Evolutionary conservation across 1,140 invertebrate species (phyloP).

Genomic region (Hycleus cichorii): DNA sequence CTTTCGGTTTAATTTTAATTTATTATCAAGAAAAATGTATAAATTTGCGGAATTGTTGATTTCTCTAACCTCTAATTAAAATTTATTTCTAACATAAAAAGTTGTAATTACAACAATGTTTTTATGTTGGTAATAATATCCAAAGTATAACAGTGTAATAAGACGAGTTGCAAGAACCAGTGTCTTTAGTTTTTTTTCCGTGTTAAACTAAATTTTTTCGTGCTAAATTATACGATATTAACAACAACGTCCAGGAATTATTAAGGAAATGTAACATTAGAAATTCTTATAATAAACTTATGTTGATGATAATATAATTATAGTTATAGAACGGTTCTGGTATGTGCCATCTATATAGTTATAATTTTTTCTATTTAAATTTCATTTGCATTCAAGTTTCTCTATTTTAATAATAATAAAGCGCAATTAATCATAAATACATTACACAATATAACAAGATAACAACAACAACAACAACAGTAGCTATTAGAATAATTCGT

Average conservation of each 20-base stretch:
- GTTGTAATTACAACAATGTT: too few relatives aligned
- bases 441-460: neutral
- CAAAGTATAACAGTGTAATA: too few relatives aligned
- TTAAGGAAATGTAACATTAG: conserved; percentile 2
- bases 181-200: too few relatives aligned
- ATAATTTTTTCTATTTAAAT: conserved; percentile 1
- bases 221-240: too few relatives aligned
- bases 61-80: too few relatives aligned
- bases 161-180: too few relatives aligned
- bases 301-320: conserved; percentile 14
- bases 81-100: too few relatives aligned
- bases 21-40: too few relatives aligned
- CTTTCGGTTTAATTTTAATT: too few relatives aligned
- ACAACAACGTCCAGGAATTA: conserved; percentile 1
- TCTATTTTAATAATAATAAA: neutral
- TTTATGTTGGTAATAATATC: too few relatives aligned
- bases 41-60: too few relatives aligned
- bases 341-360: conserved; percentile 11
- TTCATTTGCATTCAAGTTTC: conserved; percentile 7
- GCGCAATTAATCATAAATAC: neutral
- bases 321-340: neutral
- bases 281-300: conserved; percentile 2
- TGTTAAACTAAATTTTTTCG: too few relatives aligned
- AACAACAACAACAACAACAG: neutral
- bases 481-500: neutral